These are phyloP conservation scores for Diadema setosum DNA, from an alignment of 35 echinoderm and acorn worm species.

Conservation along the genomic window DNA sequence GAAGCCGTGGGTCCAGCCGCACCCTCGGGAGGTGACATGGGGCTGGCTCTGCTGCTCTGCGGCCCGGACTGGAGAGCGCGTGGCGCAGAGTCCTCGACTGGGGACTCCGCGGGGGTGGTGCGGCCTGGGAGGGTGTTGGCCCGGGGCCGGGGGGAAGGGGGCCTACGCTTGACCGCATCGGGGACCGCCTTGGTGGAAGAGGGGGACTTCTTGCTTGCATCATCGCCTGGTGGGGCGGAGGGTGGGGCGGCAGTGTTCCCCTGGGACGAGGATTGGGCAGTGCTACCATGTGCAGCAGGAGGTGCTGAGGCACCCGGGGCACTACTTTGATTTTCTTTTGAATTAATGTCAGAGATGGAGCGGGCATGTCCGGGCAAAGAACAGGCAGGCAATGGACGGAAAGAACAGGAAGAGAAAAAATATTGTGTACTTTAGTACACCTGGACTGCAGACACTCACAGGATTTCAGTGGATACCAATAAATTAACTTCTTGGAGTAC, in stretches of 20 bases:
- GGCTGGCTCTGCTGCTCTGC: background rate
- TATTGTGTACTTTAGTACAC: too few relatives aligned
- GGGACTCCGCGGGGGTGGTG: background rate
- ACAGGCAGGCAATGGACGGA: too few relatives aligned
- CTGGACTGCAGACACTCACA: too few relatives aligned
- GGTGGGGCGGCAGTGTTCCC: slow-evolving; percentile 26
- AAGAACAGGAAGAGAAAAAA: too few relatives aligned
- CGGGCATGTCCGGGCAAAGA: too few relatives aligned
- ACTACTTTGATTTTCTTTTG: background rate
- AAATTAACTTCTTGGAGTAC: too few relatives aligned
- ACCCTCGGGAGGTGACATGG: background rate
- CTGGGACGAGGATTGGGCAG: slow-evolving; percentile 14
- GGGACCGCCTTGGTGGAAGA: slow-evolving; percentile 16
- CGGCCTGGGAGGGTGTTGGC: slow-evolving; percentile 40
- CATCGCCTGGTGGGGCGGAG: background rate
- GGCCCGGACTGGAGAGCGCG: background rate
- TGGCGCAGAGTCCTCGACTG: background rate
- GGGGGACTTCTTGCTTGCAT: background rate
- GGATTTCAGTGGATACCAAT: too few relatives aligned
- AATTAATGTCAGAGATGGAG: background rate
- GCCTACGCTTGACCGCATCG: slow-evolving; percentile 36
- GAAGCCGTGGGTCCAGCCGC: background rate
- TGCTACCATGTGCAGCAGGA: background rate
- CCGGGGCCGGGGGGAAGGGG: slow-evolving; percentile 54
- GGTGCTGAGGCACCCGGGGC: background rate